Evolutionary conservation across 2,113 vertebrate species (phyloP).

Genomic region (Spizaetus ornatus): DNA sequence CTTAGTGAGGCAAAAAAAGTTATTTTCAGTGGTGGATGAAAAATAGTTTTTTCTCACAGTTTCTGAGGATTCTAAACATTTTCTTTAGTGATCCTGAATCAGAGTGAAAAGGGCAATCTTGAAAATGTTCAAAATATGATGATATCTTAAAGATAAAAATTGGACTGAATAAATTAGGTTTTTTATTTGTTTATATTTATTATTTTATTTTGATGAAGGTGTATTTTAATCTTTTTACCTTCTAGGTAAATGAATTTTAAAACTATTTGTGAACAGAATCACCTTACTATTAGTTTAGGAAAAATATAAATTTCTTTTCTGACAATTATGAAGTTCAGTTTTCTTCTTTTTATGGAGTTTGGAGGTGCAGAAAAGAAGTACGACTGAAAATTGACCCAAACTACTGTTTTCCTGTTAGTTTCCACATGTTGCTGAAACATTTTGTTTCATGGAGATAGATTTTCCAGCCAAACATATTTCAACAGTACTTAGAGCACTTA

Average conservation of each 20-base stretch:
- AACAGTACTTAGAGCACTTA: not conserved
- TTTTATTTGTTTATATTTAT: not conserved
- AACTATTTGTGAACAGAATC: not conserved
- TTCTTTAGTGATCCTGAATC: too few species aligned
- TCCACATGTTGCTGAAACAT: not conserved
- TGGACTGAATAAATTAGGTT: accelerated
- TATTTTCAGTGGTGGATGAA: not conserved
- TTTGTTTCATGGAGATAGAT: not conserved
- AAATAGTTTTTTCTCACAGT: accelerated
- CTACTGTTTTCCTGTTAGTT: not conserved
- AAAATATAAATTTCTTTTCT: not conserved
- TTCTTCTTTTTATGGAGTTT: not conserved
- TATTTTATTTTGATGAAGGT: not conserved
- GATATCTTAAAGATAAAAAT: not conserved
- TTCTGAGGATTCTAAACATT: not conserved
- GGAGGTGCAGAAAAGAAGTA: not conserved
- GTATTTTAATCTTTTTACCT: not conserved
- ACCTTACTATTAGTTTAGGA: not conserved
- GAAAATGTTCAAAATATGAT: not conserved
- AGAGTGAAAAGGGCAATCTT: not conserved
- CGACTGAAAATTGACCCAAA: not conserved
- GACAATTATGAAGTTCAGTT: not conserved
- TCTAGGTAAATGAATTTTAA: not conserved
- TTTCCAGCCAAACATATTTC: not conserved
- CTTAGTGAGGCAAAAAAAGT: not conserved